Conservation (phyloP, 2,113 vertebrate species). For the Solea solea region DNA sequence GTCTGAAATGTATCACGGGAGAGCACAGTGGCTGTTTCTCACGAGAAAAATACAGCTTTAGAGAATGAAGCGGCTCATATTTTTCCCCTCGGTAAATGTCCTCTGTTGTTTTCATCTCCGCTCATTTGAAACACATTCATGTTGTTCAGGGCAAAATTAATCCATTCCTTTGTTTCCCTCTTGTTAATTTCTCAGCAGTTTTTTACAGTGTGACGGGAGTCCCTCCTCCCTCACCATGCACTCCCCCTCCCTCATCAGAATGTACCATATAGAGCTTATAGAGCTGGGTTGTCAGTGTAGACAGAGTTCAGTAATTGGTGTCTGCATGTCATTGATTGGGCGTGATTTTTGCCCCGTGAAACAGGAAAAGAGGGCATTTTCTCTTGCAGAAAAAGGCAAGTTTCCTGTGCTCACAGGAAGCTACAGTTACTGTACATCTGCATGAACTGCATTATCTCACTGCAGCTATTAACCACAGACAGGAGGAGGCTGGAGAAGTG, state of each 20-base stretch:
- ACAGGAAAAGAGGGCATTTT: slow-evolving; percentile 17
- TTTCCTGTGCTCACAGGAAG: slow-evolving; percentile 53
- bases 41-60: not conserved
- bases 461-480: slow-evolving; percentile 17
- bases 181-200: slow-evolving; percentile 3
- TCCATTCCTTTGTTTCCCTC: slow-evolving; percentile 3
- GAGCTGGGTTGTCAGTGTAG: slow-evolving; percentile 39
- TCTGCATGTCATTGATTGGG: slow-evolving; percentile 68
- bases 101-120: slow-evolving; percentile 9
- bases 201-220: slow-evolving; percentile 2
- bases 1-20: slow-evolving; percentile 11
- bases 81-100: not conserved
- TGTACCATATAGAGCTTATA: slow-evolving; percentile 19
- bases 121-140: not conserved
- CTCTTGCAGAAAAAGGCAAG: slow-evolving; percentile 5
- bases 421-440: slow-evolving; percentile 34
- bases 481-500: not conserved
- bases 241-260: slow-evolving; percentile 29
- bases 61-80: not conserved
- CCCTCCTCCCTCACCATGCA: not conserved
- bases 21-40: slow-evolving; percentile 1
- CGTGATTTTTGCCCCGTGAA: slow-evolving; percentile 49
- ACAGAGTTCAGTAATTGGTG: slow-evolving; percentile 67
- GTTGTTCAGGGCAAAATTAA: slow-evolving; percentile 3
- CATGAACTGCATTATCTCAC: slow-evolving; percentile 26